These are phyloP conservation scores for Aurelia aurita DNA, from an alignment of 30 jellyfish, hydroid and myxozoan species.

Conservation along the genomic window DNA sequence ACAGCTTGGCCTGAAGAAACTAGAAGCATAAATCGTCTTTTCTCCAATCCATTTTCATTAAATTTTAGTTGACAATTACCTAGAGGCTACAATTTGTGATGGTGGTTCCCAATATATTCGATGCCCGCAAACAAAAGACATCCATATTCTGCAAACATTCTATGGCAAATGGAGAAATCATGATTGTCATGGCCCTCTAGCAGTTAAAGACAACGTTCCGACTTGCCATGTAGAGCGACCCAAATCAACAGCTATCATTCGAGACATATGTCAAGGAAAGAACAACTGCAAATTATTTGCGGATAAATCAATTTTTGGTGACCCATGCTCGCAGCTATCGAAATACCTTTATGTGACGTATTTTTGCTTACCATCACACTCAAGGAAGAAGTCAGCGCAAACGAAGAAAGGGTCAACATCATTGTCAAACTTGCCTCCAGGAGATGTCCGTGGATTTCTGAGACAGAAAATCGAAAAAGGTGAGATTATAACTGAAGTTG, in stretches of 20 bases:
- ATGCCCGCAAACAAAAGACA: conserved; percentile 81
- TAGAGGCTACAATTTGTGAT: conserved; percentile 88
- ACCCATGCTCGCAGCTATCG: conserved; percentile 89
- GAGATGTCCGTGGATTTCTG: conserved; percentile 62
- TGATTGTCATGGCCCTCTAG: conserved; percentile 89
- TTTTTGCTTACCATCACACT: conserved; percentile 85
- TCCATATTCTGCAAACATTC: conserved; percentile 91
- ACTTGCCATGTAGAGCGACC: conserved; percentile 88
- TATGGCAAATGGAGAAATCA: conserved; percentile 98
- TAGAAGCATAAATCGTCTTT: too few species aligned
- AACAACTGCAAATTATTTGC: conserved; percentile 87
- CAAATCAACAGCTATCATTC: conserved; percentile 82
- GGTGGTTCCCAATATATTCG: conserved; percentile 73
- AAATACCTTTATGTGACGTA: conserved; percentile 92
- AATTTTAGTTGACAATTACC: conserved; percentile 73
- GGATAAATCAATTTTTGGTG: conserved; percentile 83
- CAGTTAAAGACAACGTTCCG: conserved; percentile 83
- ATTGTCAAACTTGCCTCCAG: conserved; percentile 15
- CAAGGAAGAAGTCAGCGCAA: conserved; percentile 10
- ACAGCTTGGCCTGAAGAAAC: too few species aligned
- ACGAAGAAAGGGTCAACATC: not conserved
- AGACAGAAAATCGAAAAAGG: conserved; percentile 61
- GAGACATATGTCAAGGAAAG: conserved; percentile 93
- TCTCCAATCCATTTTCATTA: not conserved
- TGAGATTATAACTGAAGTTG: not conserved